A percentile compares a stretch with the other conserved stretches of the same genome.
Conservation (phyloP, 2,113 vertebrate genomes). For the Aramus guarauna region DNA sequence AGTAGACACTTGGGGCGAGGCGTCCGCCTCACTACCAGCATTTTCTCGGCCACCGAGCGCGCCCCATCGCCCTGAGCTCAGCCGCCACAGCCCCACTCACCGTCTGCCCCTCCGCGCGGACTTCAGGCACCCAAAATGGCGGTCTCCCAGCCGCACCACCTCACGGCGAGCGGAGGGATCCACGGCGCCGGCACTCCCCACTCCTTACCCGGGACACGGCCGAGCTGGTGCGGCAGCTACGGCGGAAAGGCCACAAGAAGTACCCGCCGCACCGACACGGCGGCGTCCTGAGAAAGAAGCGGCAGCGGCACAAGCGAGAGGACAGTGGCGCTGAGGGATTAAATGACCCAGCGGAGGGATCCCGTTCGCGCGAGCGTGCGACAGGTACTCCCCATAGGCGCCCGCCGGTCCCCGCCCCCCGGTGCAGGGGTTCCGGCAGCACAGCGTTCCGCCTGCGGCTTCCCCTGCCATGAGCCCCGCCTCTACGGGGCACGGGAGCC, state of each 20-base stretch:
- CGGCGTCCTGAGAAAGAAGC: too few relatives aligned
- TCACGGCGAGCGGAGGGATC: background rate
- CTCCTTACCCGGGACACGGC: accelerated
- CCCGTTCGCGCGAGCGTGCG: accelerated
- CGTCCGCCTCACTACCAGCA: background rate
- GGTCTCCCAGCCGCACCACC: accelerated
- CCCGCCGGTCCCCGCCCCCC: background rate
- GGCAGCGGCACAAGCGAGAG: accelerated
- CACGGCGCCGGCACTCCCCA: accelerated
- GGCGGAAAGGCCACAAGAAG: accelerated
- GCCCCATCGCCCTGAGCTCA: background rate
- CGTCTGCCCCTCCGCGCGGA: accelerated
- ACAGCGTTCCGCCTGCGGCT: background rate
- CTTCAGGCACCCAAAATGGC: background rate
- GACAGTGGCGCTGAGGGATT: background rate
- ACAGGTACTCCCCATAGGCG: accelerated
- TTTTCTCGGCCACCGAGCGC: too few relatives aligned
- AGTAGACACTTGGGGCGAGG: accelerated
- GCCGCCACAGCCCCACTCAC: background rate
- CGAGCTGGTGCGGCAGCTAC: background rate
- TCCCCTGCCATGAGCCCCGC: background rate
- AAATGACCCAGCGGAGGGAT: background rate
- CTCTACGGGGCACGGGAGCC: background rate
- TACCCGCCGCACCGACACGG: accelerated
- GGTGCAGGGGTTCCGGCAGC: background rate